Evolutionary conservation across 1,140 invertebrate species (phyloP), one percentile per base, ranked within the genome.

Genomic region (Lepidurus packardi): DNA sequence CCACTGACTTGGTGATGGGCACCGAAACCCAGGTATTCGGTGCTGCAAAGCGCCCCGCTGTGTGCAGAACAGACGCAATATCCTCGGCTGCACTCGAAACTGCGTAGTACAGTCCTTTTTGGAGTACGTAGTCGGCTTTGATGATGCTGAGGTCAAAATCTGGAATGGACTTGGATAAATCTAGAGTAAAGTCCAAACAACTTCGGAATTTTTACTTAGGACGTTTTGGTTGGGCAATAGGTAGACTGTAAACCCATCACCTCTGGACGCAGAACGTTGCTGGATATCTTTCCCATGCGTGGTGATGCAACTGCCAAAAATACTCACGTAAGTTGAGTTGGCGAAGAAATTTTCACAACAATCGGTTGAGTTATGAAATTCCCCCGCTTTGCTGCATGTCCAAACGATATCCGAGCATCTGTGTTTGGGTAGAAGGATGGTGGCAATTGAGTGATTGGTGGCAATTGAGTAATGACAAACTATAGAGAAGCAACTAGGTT

Each of bases 401-500:
- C 75, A 1, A 11, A 78, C n/a, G 10, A 78, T 74, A 41, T 74
- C 73, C n/a, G 10, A 11, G 34, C 78, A 78, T 45, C 78, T 78
- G n/a, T 34, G 34, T 34, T 34, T 34, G 34, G 3, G 3, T 34
- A 41, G 42, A 65, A 7, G 21, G 21, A 13, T 13, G 8, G 47
- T 25, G 47, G 4, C 11, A n/a, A n/a, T 65, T 47, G 16, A 47
- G 45, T n/a, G 47, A n/a, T n/a, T 13, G 8, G 47, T 25, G 47
- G 4, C 11, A n/a, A n/a, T 65, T 47, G 16, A 47, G 45, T n/a
- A 8, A 16, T n/a, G 21, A 21, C 7, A 9, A 16, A 4, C 34
- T 34, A 4, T 34, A 34, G 1, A 34, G 3, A 3, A 34, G 2
- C 34, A 34, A 34, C 34, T 34, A 34, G 0, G 34, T 34, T 34